Percentiles rank a stretch among this genome's conserved stretches.
Conservation (phyloP, 2,797 vertebrate genomes). For the Halcyon chelicuti region DNA sequence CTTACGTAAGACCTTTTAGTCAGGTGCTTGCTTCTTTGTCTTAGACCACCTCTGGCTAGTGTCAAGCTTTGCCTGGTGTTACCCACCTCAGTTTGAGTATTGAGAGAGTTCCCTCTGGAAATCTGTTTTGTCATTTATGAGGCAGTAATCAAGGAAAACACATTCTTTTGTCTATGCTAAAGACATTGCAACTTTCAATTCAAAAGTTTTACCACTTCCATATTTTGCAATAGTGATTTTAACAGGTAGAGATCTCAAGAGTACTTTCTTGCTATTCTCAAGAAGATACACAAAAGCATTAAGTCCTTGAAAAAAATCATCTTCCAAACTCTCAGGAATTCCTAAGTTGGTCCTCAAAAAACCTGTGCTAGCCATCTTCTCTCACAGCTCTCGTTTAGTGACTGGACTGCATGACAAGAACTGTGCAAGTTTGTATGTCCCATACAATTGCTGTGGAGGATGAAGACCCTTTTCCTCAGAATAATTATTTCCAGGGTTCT, state of each 20-base stretch:
- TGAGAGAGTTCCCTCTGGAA: neutral
- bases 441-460: neutral
- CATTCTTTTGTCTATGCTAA: neutral
- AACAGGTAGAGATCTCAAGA: conserved; percentile 6
- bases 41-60: neutral
- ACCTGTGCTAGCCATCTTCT: neutral
- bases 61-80: neutral
- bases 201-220: neutral
- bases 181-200: neutral
- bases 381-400: neutral
- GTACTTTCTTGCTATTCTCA: neutral
- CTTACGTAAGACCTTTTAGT: neutral
- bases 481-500: neutral
- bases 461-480: neutral
- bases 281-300: neutral
- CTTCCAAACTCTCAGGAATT: neutral
- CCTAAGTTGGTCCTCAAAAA: neutral
- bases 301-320: neutral
- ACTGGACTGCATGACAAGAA: neutral
- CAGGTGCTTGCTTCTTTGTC: neutral
- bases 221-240: conserved; percentile 2
- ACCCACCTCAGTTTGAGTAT: neutral
- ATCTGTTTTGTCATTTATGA: neutral
- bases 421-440: neutral
- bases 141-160: neutral